A percentile compares a stretch with the other conserved stretches of the same genome.
These are phyloP conservation scores for Triplophysa dalaica DNA, from an alignment of 2,113 vertebrate species.

Conservation along the genomic window DNA sequence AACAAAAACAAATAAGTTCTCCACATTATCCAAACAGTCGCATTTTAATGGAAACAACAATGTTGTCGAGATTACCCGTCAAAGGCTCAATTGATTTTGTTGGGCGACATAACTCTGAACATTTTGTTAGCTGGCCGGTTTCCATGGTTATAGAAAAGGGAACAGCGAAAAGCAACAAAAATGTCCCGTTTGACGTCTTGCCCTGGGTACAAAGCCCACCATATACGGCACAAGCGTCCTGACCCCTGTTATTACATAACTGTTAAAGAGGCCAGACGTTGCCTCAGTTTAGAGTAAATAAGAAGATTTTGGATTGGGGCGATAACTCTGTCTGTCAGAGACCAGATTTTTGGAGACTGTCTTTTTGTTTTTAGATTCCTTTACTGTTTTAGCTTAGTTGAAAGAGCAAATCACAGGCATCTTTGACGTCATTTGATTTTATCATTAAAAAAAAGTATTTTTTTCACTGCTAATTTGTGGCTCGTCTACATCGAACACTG, in stretches of 20 bases:
- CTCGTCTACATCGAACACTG: background rate
- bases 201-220: constrained; percentile 45
- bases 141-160: constrained; percentile 49
- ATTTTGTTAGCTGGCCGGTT: constrained; percentile 62
- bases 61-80: background rate
- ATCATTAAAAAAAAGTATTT: constrained; percentile 2
- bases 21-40: background rate
- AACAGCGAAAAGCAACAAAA: constrained; percentile 51
- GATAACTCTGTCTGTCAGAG: background rate
- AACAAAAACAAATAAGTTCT: constrained; percentile 3
- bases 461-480: background rate
- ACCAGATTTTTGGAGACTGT: background rate
- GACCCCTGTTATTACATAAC: constrained; percentile 56
- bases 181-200: constrained; percentile 40
- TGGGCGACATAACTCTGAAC: constrained; percentile 45
- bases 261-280: background rate
- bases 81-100: background rate
- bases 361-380: background rate
- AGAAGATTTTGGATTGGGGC: constrained; percentile 8
- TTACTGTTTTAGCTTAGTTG: background rate
- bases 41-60: background rate
- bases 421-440: constrained; percentile 31
- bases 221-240: constrained; percentile 30
- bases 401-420: background rate
- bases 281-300: constrained; percentile 43